These are phyloP conservation scores for Aporophyla lueneburgensis DNA, from an alignment of 2,888 invertebrate species.

Conservation along the genomic window DNA sequence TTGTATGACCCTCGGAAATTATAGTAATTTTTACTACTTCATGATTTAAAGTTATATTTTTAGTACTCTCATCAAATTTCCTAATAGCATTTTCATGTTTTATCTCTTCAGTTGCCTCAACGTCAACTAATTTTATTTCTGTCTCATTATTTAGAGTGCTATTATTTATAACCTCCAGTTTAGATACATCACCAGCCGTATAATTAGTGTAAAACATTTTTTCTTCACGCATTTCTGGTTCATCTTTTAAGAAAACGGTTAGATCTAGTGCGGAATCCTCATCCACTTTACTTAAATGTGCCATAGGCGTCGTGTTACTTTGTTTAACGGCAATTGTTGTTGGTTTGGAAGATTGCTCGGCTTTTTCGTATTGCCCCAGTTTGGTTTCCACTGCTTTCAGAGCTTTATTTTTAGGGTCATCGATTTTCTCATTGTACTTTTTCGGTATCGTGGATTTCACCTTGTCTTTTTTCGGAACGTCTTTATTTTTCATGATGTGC, in stretches of 20 bases:
- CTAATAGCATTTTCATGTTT: constrained; percentile 42
- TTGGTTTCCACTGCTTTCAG: constrained; percentile 70
- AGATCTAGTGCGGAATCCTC: constrained; percentile 80
- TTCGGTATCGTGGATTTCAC: constrained; percentile 79
- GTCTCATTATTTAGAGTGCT: constrained; percentile 63
- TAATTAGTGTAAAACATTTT: constrained; percentile 64
- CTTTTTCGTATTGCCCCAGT: constrained; percentile 62
- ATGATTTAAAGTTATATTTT: constrained; percentile 68
- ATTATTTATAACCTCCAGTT: constrained; percentile 68
- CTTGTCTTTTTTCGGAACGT: constrained; percentile 74
- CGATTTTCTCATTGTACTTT: constrained; percentile 82
- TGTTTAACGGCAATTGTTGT: constrained; percentile 55
- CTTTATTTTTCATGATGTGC: constrained; percentile 64
- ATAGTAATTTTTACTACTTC: constrained; percentile 78
- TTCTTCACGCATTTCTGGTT: constrained; percentile 63
- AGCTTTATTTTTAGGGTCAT: constrained; percentile 76
- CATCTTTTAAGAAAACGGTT: constrained; percentile 83
- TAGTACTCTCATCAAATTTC: constrained; percentile 51
- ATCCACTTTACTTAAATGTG: constrained; percentile 54
- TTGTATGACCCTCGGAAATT: constrained; percentile 72
- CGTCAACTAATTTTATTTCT: constrained; percentile 59
- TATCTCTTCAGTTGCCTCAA: constrained; percentile 60
- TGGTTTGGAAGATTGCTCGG: constrained; percentile 57
- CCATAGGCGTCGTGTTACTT: constrained; percentile 59
- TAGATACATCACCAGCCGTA: constrained; percentile 70